These are phyloP conservation scores for Panorpa germanica DNA, from an alignment of 2,888 invertebrate genomes.

Conservation along the genomic window DNA sequence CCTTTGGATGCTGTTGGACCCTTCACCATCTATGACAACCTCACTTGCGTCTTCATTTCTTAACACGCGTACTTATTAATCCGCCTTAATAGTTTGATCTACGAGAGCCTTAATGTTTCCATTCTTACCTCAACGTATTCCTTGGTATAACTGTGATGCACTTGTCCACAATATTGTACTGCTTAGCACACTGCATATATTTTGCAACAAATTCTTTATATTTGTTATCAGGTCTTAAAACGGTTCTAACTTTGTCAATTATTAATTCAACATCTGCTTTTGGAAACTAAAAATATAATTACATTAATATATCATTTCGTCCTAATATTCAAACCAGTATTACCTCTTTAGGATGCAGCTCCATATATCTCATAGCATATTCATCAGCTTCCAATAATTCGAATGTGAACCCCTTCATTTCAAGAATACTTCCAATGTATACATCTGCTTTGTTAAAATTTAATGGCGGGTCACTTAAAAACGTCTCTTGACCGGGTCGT, in stretches of 20 bases:
- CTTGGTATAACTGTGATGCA: slow-evolving; percentile 19
- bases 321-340: slow-evolving; percentile 8
- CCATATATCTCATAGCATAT: slow-evolving; percentile 76
- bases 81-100: too few species aligned
- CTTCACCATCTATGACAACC: too few species aligned
- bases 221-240: slow-evolving; percentile 37
- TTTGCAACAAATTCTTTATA: slow-evolving; percentile 61
- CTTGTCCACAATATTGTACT: slow-evolving; percentile 13
- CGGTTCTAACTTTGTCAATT: slow-evolving; percentile 52
- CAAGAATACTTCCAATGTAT: slow-evolving; percentile 64
- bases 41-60: too few species aligned
- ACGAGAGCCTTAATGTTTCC: too few species aligned
- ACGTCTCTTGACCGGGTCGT: slow-evolving; percentile 53
- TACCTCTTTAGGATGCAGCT: slow-evolving; percentile 54
- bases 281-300: slow-evolving; percentile 35
- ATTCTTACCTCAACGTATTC: too few species aligned
- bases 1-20: background rate
- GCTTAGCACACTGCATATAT: slow-evolving; percentile 28
- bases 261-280: slow-evolving; percentile 52
- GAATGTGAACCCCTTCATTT: slow-evolving; percentile 62
- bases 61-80: too few species aligned
- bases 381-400: slow-evolving; percentile 66
- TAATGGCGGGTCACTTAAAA: slow-evolving; percentile 48
- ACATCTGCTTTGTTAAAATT: slow-evolving; percentile 64
- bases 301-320: slow-evolving; percentile 6